Evolutionary conservation across 2,888 invertebrate species (phyloP).

Genomic region (Xylophagus ater): DNA sequence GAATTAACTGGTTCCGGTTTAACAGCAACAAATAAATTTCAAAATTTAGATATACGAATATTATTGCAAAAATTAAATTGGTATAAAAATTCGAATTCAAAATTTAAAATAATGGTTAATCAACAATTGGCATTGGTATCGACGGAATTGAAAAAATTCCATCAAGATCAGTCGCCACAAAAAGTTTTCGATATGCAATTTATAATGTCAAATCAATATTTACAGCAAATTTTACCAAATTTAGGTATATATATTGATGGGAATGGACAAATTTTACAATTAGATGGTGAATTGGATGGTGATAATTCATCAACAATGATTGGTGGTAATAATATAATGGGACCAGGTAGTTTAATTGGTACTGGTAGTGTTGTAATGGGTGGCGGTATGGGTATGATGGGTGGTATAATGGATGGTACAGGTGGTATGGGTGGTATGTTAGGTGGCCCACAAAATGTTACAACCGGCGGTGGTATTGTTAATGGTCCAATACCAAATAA

Average conservation of each 20-base stretch:
- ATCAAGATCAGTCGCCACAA: constrained; percentile 46
- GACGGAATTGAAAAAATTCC: constrained; percentile 48
- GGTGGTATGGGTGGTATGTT: no score
- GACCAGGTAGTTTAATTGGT: constrained; percentile 1
- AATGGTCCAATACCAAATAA: background rate
- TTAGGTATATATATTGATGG: constrained; percentile 49
- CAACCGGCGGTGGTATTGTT: constrained; percentile 1
- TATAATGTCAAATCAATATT: constrained; percentile 42
- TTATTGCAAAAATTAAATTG: constrained; percentile 55
- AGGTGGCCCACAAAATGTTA: background rate
- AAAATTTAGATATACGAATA: constrained; percentile 47
- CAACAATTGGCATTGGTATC: constrained; percentile 54
- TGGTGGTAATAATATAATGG: constrained; percentile 9
- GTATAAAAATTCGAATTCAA: constrained; percentile 59
- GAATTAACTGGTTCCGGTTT: background rate
- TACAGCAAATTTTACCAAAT: constrained; percentile 51
- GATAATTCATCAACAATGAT: no score
- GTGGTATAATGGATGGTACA: no score
- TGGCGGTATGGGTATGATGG: background rate
- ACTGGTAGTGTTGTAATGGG: background rate
- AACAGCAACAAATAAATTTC: constrained; percentile 13
- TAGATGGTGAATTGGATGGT: constrained; percentile 30
- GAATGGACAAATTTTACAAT: constrained; percentile 43
- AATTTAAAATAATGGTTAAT: constrained; percentile 59
- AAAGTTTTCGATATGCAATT: constrained; percentile 45